These are phyloP conservation scores for Conus ventricosus DNA, from an alignment of 1,140 invertebrate genomes.

Conservation along the genomic window DNA sequence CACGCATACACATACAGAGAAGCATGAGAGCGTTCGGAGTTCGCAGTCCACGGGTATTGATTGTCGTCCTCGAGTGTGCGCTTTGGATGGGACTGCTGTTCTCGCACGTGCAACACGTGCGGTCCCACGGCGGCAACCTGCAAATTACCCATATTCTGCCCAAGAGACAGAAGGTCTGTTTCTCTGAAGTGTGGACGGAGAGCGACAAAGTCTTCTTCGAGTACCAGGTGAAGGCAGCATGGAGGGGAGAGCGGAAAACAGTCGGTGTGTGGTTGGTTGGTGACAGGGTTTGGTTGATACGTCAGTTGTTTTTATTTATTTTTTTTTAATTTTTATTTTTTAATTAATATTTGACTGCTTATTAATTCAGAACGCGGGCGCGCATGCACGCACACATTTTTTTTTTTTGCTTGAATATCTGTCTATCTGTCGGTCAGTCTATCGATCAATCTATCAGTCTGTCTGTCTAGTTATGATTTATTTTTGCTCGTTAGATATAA, in stretches of 20 bases:
- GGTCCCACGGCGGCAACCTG: background rate
- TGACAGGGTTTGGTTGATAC: background rate
- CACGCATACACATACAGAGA: background rate
- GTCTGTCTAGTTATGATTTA: too few species aligned
- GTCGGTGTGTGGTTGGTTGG: background rate
- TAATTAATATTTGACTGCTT: too few species aligned
- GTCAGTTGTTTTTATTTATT: background rate
- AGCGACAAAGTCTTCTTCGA: constrained; percentile 40
- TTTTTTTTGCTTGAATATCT: too few species aligned
- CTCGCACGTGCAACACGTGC: constrained; percentile 12
- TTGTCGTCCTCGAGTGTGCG: background rate
- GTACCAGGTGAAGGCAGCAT: constrained; percentile 6
- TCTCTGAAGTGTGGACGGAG: constrained; percentile 53
- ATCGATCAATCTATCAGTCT: too few species aligned
- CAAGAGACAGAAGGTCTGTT: constrained; percentile 49
- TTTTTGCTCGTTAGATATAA: too few species aligned
- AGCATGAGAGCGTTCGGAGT: background rate
- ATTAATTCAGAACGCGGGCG: too few species aligned
- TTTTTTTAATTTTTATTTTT: too few species aligned
- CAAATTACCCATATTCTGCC: constrained; percentile 24
- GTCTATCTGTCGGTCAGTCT: too few species aligned
- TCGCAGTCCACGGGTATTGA: background rate
- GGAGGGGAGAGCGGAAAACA: background rate
- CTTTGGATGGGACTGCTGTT: background rate
- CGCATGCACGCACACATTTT: too few species aligned